Percentiles rank a stretch among this genome's conserved stretches.
These are phyloP conservation scores for Platysteira castanea DNA, from an alignment of 2,113 vertebrate genomes.

Conservation along the genomic window DNA sequence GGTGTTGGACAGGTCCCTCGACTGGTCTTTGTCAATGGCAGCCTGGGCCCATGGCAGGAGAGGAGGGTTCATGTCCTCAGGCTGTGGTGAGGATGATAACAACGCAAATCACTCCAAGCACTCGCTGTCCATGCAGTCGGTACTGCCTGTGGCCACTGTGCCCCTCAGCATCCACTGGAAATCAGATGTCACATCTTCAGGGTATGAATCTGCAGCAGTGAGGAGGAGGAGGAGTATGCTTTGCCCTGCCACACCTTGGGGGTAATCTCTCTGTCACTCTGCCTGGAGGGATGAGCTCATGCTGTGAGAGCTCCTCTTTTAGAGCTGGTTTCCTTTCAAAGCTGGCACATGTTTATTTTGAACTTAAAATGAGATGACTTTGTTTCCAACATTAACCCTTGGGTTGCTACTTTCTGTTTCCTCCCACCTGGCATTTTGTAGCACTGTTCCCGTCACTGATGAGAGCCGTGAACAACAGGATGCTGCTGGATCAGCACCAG, in stretches of 20 bases:
- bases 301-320: not conserved
- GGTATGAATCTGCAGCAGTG: accelerated
- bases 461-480: accelerated
- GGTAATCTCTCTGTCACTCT: not conserved
- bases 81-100: not conserved
- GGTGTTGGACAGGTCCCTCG: not conserved
- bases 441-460: accelerated
- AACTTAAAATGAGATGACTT: not conserved
- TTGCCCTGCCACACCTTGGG: not conserved
- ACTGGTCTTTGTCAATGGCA: accelerated
- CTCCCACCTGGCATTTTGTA: not conserved
- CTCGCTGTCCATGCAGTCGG: accelerated
- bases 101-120: not conserved
- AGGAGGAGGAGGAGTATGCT: not conserved
- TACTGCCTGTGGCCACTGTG: not conserved
- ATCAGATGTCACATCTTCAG: not conserved
- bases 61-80: not conserved
- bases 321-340: slow-evolving; percentile 2
- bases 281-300: not conserved
- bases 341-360: not conserved
- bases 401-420: not conserved
- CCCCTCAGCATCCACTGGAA: not conserved
- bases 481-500: accelerated
- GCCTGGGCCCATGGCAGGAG: not conserved
- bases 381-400: not conserved